Percentiles rank a stretch among this genome's conserved stretches.
Evolutionary conservation across 2,113 vertebrate genomes (phyloP).

Genomic region (Phaethornis superciliosus): DNA sequence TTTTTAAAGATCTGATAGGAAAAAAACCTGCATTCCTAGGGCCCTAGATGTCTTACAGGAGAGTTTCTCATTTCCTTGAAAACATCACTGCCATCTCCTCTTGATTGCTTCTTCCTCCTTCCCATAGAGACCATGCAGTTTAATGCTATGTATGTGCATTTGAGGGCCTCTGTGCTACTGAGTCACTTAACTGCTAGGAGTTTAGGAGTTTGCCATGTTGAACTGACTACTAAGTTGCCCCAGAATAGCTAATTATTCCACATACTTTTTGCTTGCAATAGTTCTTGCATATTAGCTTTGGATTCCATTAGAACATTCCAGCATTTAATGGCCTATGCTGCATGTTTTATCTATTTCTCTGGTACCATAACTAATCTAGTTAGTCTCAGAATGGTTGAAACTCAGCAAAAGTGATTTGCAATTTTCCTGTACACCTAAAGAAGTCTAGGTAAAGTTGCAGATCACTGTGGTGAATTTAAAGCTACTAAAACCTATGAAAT

Average conservation of each 20-base stretch:
- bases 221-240: not conserved
- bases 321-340: not conserved
- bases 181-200: not conserved
- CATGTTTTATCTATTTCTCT: not conserved
- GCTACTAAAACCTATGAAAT: not conserved
- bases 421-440: not conserved
- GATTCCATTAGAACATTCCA: not conserved
- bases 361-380: not conserved
- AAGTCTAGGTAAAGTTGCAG: not conserved
- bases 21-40: not conserved
- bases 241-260: not conserved
- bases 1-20: not conserved
- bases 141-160: accelerated
- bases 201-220: not conserved
- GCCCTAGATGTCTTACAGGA: not conserved
- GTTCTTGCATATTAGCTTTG: not conserved
- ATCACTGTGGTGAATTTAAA: not conserved
- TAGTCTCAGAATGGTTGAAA: not conserved
- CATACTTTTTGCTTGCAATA: not conserved
- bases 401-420: not conserved
- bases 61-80: not conserved
- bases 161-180: not conserved
- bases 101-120: not conserved
- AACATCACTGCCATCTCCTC: not conserved
- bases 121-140: not conserved